Base-by-base conservation (phyloP, 2,888 invertebrate genomes). In the Alcis repandata region DNA sequence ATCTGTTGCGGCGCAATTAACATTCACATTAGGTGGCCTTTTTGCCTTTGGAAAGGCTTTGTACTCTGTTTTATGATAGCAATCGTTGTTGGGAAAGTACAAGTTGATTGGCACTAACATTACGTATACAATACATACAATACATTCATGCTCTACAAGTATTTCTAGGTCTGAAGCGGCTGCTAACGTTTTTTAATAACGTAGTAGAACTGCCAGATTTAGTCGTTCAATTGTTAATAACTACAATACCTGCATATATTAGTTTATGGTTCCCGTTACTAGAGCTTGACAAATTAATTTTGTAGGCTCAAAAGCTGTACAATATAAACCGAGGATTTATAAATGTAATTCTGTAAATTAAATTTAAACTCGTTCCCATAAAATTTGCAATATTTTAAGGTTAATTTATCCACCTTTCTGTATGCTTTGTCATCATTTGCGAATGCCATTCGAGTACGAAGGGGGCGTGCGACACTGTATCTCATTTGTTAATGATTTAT, bases 1-100 rank as follows among this genome's bases (percentile, higher is more conserved):
- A 93, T 90, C 92, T 93, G 92, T 90, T 91, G 91, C 90, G 81
- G 75, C 76, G 76, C 86, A 86, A 90, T 91, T 91, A 91, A 87
- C 87, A 87, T 88, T 87, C 83, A 85, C 84, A 86, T 90, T 91
- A 90, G 89, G 80, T 57, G 53, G 57, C 58, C 61, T 61, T 64
- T 63, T 64, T 70, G 64, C 68, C 40, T 40, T 67, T 51, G 53
- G 20, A 59, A 59, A 32, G 46, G 63, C 53, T 68, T 63, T 67
- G 46, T 52, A 56, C 45, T 67, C 58, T 27, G 57, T 62, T 63
- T 68, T 69, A 72, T 71, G 70, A 69, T 63, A 62, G 74, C 73
- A 71, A 74, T 79, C 74, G 89, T 87, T 87, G 87, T 88, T 89
- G 85, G 77, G 77, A 80, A 40, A 36, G n/a, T 45, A n/a, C 20